Base-by-base conservation (phyloP, 2,113 vertebrate genomes). In the Gallinago media region DNA sequence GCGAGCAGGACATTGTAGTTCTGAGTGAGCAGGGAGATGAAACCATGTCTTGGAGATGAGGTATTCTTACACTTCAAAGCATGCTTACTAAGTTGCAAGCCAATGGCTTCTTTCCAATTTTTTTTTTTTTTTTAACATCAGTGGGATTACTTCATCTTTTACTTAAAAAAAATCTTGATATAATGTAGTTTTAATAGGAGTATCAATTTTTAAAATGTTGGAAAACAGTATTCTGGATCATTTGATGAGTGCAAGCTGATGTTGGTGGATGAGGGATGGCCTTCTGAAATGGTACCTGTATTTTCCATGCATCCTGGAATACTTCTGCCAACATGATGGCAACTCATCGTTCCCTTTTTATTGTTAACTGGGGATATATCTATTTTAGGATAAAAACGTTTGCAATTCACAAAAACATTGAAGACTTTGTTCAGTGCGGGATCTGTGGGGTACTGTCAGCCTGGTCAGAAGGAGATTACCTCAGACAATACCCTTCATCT, bases 401-500 rank as follows among this genome's bases (percentile, higher is more conserved):
- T 44, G 58, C 27, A 32, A 11, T 77, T 81, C 40, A 29, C 68
- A 59, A 12, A 71, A 66, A 16, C 65, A 40, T 54, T n/a, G 3
- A 40, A 72, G 44, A 8, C 27, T 46, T 6, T 9, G 50, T 32
- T 70, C 50, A 2, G 47, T 11, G 11, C 65, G 15, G 47, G 31
- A 49, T 61, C 73, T 38, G 73, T 25, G 38, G 61, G 61, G 26
- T 9, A 0, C 83, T 32, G 63, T 85, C 80, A 31, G 72, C 9
- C 42, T 50, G 59, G 65, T 31, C 72, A 74, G 89, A 22, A 75
- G 85, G 81, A 77, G 91, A 63, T 95, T 80, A 65, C 81, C 81
- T 89, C 92, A 82, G 54, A 20, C 77, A 66, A 21, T 32, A 40
- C 94, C 96, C 95, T 95, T 97, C 91, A 3, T 91, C 95, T 95